Percentiles rank a stretch among this genome's conserved stretches.
phyloP scores from a whole-genome alignment of 2,888 invertebrate species.

The Tachina lurida region DNA sequence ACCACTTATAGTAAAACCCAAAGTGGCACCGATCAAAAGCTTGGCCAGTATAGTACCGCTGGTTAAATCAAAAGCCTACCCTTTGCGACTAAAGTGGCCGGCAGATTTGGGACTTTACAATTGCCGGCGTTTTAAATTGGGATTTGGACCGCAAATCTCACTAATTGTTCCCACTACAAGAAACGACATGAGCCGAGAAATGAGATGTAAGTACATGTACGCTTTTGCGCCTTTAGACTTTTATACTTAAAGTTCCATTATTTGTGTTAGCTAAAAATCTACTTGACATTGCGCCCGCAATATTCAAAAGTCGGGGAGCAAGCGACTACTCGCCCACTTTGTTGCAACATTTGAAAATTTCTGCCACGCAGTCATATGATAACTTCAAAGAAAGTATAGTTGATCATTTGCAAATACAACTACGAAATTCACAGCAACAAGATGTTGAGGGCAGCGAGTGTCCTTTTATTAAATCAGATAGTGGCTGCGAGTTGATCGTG shows the following conservation, averaged over 20 bases:
- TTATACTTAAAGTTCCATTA: slow-evolving; percentile 1
- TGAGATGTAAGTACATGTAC: slow-evolving; percentile 72
- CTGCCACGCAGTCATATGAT: slow-evolving; percentile 74
- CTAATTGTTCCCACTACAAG: slow-evolving; percentile 84
- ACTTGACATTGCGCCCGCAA: slow-evolving; percentile 67
- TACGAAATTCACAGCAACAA: slow-evolving; percentile 85
- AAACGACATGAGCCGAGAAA: slow-evolving; percentile 71
- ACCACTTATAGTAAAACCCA: slow-evolving; percentile 82
- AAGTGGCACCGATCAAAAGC: slow-evolving; percentile 82
- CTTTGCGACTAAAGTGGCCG: slow-evolving; percentile 82
- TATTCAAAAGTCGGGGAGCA: slow-evolving; percentile 76
- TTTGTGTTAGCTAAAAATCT: slow-evolving; percentile 70
- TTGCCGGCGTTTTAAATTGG: slow-evolving; percentile 88
- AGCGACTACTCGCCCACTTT: slow-evolving; percentile 78
- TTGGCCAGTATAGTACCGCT: slow-evolving; percentile 82
- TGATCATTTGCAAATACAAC: slow-evolving; percentile 86
- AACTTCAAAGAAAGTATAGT: slow-evolving; percentile 84
- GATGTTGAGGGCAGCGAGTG: slow-evolving; percentile 84
- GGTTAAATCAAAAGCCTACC: slow-evolving; percentile 77
- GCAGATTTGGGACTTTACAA: slow-evolving; percentile 85
- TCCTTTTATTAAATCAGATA: slow-evolving; percentile 78
- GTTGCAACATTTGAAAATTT: slow-evolving; percentile 79
- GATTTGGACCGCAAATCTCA: slow-evolving; percentile 88
- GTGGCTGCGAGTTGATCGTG: slow-evolving; percentile 83
- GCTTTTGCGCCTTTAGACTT: not conserved